These are phyloP conservation scores for Empis stercorea DNA, from an alignment of 2,888 invertebrate species.

Conservation along the genomic window DNA sequence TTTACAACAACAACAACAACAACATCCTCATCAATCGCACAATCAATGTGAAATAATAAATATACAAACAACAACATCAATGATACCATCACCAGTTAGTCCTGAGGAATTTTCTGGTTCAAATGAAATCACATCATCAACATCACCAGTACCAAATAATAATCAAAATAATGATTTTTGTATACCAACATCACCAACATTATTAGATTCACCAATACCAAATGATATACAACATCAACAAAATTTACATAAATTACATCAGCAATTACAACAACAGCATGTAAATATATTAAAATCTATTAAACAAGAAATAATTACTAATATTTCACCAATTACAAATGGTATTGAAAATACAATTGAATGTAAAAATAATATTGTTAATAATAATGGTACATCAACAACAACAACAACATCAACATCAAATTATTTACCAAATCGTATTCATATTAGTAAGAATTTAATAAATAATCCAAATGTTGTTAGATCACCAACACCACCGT, in stretches of 20 bases:
- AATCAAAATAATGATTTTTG: not conserved
- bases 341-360: conserved; percentile 2
- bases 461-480: conserved; percentile 25
- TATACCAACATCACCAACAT: conserved; percentile 5
- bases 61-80: conserved; percentile 4
- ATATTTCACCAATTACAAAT: conserved; percentile 5
- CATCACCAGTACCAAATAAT: conserved; percentile 40
- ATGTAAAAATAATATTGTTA: not conserved
- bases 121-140: conserved; percentile 53
- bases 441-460: conserved; percentile 33
- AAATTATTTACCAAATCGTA: conserved; percentile 27
- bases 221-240: conserved; percentile 6
- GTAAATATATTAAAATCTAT: conserved; percentile 2
- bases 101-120: conserved; percentile 44
- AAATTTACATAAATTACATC: conserved; percentile 10
- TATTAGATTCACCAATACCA: conserved; percentile 2
- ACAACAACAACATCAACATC: conserved; percentile 3
- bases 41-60: conserved; percentile 9
- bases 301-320: no score
- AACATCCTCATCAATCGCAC: conserved; percentile 6
- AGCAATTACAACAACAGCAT: conserved; percentile 15
- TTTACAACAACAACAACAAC: not conserved
- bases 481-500: conserved; percentile 24
- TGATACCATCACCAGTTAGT: conserved; percentile 16
- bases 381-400: conserved; percentile 6